phyloP scores from a whole-genome alignment of 2,113 vertebrate species.

The Planiliza haematocheilus region DNA sequence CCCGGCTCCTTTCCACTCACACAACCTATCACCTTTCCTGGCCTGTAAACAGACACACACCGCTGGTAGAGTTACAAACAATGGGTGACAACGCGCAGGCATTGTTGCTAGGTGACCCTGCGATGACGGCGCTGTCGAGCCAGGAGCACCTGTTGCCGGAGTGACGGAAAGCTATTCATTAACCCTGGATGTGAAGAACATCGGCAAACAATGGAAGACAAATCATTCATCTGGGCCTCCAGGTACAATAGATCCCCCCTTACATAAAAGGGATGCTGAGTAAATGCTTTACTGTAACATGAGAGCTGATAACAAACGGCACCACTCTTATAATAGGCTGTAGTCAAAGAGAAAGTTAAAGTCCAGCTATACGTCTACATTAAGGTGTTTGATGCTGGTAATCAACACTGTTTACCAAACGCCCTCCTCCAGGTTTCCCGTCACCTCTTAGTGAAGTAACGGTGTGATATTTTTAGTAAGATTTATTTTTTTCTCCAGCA shows the following conservation, averaged over 20 bases:
- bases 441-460: no score
- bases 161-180: constrained; percentile 59
- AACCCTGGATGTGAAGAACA: constrained; percentile 25
- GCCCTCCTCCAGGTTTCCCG: no score
- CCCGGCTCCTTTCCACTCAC: constrained; percentile 46
- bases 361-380: no score
- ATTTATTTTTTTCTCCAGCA: no score
- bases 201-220: constrained; percentile 37
- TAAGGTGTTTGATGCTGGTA: no score
- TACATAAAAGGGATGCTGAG: constrained; percentile 9
- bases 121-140: constrained; percentile 47
- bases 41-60: constrained; percentile 68
- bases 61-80: constrained; percentile 63
- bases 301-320: constrained; percentile 6
- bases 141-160: constrained; percentile 75
- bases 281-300: constrained; percentile 16
- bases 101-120: constrained; percentile 75
- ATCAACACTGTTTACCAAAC: no score
- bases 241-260: constrained; percentile 12
- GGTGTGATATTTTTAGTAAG: no score
- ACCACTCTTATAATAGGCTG: no score
- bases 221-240: constrained; percentile 21
- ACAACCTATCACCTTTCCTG: constrained; percentile 73
- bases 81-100: constrained; percentile 18
- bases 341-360: no score